Conservation (phyloP, 2,888 invertebrate species). For the Philonicus albiceps region DNA sequence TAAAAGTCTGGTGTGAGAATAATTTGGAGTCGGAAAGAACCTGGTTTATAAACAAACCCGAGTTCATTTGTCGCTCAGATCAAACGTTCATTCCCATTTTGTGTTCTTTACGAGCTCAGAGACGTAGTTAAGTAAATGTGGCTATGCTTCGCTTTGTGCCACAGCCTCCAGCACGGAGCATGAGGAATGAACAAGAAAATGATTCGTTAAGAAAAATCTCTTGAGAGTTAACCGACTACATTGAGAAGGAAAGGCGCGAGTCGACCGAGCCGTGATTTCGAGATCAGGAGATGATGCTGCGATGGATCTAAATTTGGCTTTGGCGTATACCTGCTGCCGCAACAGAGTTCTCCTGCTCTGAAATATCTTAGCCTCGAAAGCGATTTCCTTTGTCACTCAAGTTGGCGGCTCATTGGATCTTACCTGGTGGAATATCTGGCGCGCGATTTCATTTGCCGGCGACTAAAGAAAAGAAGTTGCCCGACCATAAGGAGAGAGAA, state of each 20-base stretch:
- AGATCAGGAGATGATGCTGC: not conserved
- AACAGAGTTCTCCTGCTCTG: not conserved
- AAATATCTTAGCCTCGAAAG: not conserved
- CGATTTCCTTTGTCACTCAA: slow-evolving; percentile 17
- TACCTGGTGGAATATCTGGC: not conserved
- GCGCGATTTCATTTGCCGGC: not conserved
- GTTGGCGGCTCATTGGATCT: not conserved
- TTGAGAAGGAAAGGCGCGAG: not conserved
- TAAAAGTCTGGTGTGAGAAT: not conserved
- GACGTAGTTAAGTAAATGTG: not conserved
- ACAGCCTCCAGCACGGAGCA: slow-evolving; percentile 15
- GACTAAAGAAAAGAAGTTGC: not conserved
- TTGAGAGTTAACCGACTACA: not conserved
- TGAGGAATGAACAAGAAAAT: not conserved
- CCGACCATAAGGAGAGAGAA: slow-evolving; percentile 3
- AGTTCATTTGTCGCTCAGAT: not conserved
- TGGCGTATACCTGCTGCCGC: not conserved
- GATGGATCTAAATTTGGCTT: slow-evolving; percentile 11
- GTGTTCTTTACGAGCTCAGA: not conserved
- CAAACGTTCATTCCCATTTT: not conserved
- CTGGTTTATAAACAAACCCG: slow-evolving; percentile 9
- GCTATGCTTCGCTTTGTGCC: not conserved
- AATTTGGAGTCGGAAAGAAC: not conserved
- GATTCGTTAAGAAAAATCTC: slow-evolving; percentile 1
- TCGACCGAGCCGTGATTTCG: not conserved